These are phyloP conservation scores for Heliopora coerulea DNA, from an alignment of 92 coral and sea anemone species.

Conservation along the genomic window DNA sequence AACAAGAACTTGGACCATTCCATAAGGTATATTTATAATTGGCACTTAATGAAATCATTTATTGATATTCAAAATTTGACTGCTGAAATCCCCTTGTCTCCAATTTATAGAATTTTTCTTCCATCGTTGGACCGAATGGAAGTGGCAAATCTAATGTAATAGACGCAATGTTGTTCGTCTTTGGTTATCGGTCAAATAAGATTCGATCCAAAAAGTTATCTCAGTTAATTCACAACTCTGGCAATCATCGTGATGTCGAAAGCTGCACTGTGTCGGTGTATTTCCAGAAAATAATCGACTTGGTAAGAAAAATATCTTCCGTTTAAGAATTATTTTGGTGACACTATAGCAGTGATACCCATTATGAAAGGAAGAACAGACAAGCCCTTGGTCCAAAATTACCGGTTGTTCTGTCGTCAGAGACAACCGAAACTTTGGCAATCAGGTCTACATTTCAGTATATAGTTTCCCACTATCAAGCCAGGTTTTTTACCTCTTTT, in stretches of 20 bases:
- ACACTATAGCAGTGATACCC: too few species aligned
- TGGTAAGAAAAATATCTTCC: constrained; percentile 57
- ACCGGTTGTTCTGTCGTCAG: too few species aligned
- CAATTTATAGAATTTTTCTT: constrained; percentile 81
- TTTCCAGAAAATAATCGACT: constrained; percentile 87
- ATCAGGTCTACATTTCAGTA: too few species aligned
- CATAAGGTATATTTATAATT: constrained; percentile 66
- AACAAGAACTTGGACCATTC: constrained; percentile 93
- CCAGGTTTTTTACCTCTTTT: too few species aligned
- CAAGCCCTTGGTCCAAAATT: too few species aligned
- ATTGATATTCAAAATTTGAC: not conserved
- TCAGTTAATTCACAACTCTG: constrained; percentile 94
- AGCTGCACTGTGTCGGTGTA: constrained; percentile 87
- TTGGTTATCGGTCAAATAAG: constrained; percentile 96
- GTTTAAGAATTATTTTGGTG: too few species aligned
- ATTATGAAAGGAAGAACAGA: too few species aligned
- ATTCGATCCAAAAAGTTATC: constrained; percentile 94
- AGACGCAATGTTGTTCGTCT: constrained; percentile 97
- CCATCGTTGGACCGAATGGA: constrained; percentile 99
- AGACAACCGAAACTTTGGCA: too few species aligned
- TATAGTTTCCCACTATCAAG: too few species aligned
- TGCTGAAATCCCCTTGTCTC: not conserved
- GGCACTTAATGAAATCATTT: not conserved
- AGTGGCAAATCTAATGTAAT: constrained; percentile 98
- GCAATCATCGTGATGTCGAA: constrained; percentile 71